Conservation (phyloP, 2,113 vertebrate species). For the Megaptera novaeangliae region DNA sequence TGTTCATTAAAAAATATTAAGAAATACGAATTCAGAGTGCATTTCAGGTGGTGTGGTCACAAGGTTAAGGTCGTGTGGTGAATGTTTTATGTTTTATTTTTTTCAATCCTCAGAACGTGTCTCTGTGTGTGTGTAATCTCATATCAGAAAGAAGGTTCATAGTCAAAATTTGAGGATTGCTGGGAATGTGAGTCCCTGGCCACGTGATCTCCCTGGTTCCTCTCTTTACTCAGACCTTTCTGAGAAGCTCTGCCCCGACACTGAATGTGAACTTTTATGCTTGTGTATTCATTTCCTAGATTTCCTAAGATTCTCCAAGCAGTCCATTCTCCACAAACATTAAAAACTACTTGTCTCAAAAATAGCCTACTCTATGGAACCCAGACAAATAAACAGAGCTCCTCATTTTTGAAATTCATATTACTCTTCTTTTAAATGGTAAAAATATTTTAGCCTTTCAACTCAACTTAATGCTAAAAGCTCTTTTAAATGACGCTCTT, state of each 20-base stretch:
- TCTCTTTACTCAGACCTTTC: background rate
- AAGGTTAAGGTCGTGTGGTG: background rate
- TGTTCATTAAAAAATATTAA: background rate
- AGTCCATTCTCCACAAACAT: background rate
- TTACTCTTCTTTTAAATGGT: background rate
- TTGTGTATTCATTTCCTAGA: background rate
- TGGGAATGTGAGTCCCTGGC: background rate
- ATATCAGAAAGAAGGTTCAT: background rate
- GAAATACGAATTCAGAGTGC: background rate
- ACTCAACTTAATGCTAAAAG: slow-evolving; percentile 20
- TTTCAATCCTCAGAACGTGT: background rate
- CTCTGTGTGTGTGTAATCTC: background rate
- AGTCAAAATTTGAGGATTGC: background rate
- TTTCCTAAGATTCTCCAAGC: background rate
- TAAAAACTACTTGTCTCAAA: background rate
- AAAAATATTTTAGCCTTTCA: background rate
- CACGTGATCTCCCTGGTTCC: fast-evolving
- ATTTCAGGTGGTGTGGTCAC: background rate
- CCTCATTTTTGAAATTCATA: background rate
- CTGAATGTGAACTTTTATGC: background rate
- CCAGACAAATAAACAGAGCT: background rate
- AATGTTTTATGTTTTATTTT: background rate
- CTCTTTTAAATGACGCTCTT: background rate
- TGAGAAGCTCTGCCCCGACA: background rate
- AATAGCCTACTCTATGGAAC: background rate